Evolutionary conservation across 2,797 vertebrate species (phyloP).

Genomic region (Scomberomorus guttatus): DNA sequence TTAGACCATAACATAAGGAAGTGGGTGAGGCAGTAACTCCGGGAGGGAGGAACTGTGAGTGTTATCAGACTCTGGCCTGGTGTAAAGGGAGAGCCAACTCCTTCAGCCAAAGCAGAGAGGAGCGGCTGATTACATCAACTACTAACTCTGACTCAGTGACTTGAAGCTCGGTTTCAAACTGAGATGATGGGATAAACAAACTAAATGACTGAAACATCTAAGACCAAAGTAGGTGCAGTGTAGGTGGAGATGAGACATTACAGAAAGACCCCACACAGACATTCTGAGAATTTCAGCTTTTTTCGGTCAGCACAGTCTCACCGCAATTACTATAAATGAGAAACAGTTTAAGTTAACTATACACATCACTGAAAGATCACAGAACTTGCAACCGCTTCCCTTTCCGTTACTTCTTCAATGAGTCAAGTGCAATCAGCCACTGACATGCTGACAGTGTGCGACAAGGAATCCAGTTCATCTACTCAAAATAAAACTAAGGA

Average conservation of each 20-base stretch:
- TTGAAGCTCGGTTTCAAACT: conserved; percentile 9
- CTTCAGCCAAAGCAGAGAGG: conserved; percentile 53
- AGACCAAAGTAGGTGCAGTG: background rate
- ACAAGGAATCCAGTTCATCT: conserved; percentile 13
- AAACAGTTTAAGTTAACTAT: conserved; percentile 47
- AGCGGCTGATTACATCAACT: conserved; percentile 47
- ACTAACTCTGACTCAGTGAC: conserved; percentile 43
- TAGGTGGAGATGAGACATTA: conserved; percentile 30
- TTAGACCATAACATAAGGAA: conserved; percentile 54
- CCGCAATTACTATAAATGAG: conserved; percentile 71
- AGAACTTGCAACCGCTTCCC: conserved; percentile 64
- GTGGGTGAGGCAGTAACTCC: conserved; percentile 21
- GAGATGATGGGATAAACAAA: conserved; percentile 11
- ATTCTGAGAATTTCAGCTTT: conserved; percentile 60
- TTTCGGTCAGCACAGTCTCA: conserved; percentile 43
- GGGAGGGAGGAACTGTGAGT: conserved; percentile 25
- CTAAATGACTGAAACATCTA: conserved; percentile 17
- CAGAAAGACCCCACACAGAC: conserved; percentile 23
- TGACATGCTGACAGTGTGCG: conserved; percentile 37
- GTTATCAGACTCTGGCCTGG: conserved; percentile 62
- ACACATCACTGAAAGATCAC: conserved; percentile 50
- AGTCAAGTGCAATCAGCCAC: conserved; percentile 39
- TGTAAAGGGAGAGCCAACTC: conserved; percentile 51
- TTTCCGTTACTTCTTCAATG: conserved; percentile 64
- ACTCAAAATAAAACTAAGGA: conserved; percentile 27